Conservation (phyloP, 2,113 vertebrate genomes). For the Synodontis membranacea region DNA sequence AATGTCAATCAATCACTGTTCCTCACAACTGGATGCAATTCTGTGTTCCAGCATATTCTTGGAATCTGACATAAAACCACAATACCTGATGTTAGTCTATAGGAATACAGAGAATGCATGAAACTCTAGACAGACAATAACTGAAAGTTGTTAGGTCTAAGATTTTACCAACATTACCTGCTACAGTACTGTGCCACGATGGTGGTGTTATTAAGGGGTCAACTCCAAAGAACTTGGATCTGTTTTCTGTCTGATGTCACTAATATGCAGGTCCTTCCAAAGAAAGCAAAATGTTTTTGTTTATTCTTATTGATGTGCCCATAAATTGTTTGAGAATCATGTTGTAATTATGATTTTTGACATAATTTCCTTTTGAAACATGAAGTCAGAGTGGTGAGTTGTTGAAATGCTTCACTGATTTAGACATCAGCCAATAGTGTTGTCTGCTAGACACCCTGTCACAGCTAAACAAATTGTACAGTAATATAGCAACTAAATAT, state of each 20-base stretch:
- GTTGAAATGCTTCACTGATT: neutral
- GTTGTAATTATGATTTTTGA: neutral
- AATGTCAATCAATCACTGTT: neutral
- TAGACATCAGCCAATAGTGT: neutral
- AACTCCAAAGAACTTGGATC: neutral
- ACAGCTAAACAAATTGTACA: neutral
- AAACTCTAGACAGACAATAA: neutral
- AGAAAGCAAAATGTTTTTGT: neutral
- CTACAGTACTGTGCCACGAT: neutral
- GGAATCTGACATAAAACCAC: neutral
- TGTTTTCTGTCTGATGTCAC: neutral
- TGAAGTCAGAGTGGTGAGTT: neutral
- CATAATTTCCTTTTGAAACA: neutral
- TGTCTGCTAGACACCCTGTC: neutral
- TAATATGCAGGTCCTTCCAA: neutral
- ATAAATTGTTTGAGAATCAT: neutral
- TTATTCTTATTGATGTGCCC: neutral
- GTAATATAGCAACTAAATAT: neutral
- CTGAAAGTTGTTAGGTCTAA: neutral
- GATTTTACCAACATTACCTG: neutral
- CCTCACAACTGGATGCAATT: neutral
- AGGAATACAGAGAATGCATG: neutral
- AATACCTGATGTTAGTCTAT: neutral
- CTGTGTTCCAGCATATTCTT: neutral
- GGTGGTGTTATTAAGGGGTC: neutral